Conservation (phyloP, 2,113 vertebrate species). For the Nerophis lumbriciformis region DNA sequence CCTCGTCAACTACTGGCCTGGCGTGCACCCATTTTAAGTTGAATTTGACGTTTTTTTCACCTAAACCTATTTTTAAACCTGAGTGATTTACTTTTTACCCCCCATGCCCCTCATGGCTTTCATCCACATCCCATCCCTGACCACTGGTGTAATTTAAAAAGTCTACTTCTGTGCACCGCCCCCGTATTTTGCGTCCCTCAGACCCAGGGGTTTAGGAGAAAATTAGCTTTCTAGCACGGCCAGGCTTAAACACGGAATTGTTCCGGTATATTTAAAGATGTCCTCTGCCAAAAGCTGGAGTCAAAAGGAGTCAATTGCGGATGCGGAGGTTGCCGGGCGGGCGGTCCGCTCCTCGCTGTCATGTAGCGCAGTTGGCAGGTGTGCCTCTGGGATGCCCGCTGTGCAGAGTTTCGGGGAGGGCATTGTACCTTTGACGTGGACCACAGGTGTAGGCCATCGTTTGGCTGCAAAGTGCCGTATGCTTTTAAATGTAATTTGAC, state of each 20-base stretch:
- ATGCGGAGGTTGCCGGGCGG: slow-evolving; percentile 4
- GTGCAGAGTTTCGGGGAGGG: slow-evolving; percentile 42
- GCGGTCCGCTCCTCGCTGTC: slow-evolving; percentile 14
- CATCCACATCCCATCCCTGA: slow-evolving; percentile 37
- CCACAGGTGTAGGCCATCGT: slow-evolving; percentile 29
- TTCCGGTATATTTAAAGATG: slow-evolving; percentile 69
- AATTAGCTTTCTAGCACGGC: slow-evolving; percentile 71
- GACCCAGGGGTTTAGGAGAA: slow-evolving; percentile 71
- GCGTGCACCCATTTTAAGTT: not conserved
- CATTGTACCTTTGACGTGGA: slow-evolving; percentile 33
- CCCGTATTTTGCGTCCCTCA: slow-evolving; percentile 50
- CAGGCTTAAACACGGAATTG: slow-evolving; percentile 74
- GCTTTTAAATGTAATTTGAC: not conserved
- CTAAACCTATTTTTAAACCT: not conserved
- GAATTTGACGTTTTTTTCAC: not conserved
- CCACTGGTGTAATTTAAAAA: slow-evolving; percentile 67
- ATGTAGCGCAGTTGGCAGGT: slow-evolving; percentile 17
- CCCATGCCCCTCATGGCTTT: slow-evolving; percentile 2
- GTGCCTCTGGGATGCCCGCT: slow-evolving; percentile 27
- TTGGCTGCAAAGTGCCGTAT: slow-evolving; percentile 2
- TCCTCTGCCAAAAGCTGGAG: slow-evolving; percentile 52
- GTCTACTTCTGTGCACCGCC: slow-evolving; percentile 44
- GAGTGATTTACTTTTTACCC: slow-evolving; percentile 8
- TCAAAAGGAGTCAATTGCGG: slow-evolving; percentile 38
- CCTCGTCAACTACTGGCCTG: no score